Base-by-base conservation (phyloP, 2,113 vertebrate species). In the Acrocephalus arundinaceus region DNA sequence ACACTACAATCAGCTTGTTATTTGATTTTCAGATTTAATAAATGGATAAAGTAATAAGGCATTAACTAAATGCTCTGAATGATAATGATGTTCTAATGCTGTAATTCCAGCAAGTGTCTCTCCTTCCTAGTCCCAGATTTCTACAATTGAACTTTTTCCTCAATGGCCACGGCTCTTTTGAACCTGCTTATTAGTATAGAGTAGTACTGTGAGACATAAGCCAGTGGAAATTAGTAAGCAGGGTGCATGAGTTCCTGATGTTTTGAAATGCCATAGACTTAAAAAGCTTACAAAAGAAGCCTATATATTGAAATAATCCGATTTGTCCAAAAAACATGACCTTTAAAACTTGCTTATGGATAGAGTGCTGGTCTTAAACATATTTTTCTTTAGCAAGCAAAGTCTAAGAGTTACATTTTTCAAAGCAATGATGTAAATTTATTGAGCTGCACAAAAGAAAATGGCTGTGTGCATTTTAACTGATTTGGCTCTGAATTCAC, bases 21-120 rank as follows among this genome's bases (percentile, higher is more conserved):
- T 74, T 79, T 66, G 72, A 90, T 85, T 90, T 94, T 89, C 82
- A 72, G 6, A 79, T 85, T 65, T 90, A 86, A 89, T 63, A 87
- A 73, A 71, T 23, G 52, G 71, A 63, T 76, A 65, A 86, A 85
- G 70, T 59, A 77, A 73, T 74, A 80, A 77, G 2, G 66, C 61
- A 55, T 73, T 91, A 92, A 55, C 72, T 73, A 41, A 85, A 66
- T 31, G 67, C 66, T 74, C 45, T 12, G 41, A 82, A 78, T 41
- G 66, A 63, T 45, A 91, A 82, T 1, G 43, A 78, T 28, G 52
- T 28, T 8, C 43, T 74, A 67, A 49, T 14, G 71, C 71, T 58
- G 0, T 49, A 43, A 76, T 87, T 88, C 80, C 78, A 83, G 57
- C 77, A 85, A 71, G 24, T 17, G 31, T 52, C 15, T 61, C 66